Evolutionary conservation across 2,888 invertebrate genomes (phyloP), one percentile per base, ranked within the genome.

Genomic region (Agapetus fuscipes): DNA sequence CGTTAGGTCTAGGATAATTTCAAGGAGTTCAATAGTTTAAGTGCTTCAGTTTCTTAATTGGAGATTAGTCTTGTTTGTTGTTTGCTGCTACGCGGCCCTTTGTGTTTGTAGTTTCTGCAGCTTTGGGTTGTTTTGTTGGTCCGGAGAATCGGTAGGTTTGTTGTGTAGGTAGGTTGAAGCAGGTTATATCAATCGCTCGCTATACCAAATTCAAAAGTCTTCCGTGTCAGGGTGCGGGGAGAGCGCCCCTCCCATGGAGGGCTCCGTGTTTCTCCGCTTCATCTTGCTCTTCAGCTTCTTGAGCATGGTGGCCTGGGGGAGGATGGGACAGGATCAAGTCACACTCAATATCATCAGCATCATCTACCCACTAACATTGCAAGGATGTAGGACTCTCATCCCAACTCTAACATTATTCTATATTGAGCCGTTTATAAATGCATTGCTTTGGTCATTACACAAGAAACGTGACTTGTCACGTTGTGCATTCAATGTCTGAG

Each of bases 281-380:
- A 94, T 93, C 78, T 96, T 96, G 60, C 80, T 80, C 73, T 87
- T 87, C 69, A 83, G 85, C 79, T 97, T 96, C 83, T 96, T 96
- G 76, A 97, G 79, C 97, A 97, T 97, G 71, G 96, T 96, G 66
- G 97, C 96, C 96, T 96, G 76, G 71, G 71, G 72, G 67, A 63
- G 62, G 66, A 67, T 27, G 44, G 41, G 37, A 38, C 25, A 33
- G 37, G 38, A 39, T 31, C 34, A 39, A 35, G 39, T 37, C 34
- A 39, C 45, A 43, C 43, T 39, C 32, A 43, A 39, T 35, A 39
- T 38, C 38, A 39, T 16, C 37, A 37, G 43, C 48, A 48, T 20
- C 20, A 20, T 4, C n/a, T n/a, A n/a, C n/a, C n/a, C n/a, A n/a
- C n/a, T n/a, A n/a, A n/a, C n/a, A n/a, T n/a, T n/a, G n/a, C n/a